Conservation (phyloP, 2,113 vertebrate genomes). For the Callopanchax toddi region DNA sequence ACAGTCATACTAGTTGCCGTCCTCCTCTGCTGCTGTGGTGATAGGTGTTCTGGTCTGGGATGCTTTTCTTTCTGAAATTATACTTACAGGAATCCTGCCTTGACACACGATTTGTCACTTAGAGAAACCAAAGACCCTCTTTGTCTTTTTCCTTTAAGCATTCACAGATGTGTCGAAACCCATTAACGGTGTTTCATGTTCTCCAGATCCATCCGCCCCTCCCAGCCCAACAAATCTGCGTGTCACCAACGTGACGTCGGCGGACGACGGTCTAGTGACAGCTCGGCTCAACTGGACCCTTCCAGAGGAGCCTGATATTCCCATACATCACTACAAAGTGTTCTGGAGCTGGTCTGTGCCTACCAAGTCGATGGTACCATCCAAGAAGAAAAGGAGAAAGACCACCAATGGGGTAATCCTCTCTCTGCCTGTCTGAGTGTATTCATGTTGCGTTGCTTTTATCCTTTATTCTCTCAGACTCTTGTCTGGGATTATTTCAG, state of each 20-base stretch:
- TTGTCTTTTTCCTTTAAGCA: constrained; percentile 18
- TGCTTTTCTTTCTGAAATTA: constrained; percentile 27
- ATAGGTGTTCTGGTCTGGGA: constrained; percentile 11
- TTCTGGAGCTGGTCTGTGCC: constrained; percentile 91
- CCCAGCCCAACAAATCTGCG: constrained; percentile 84
- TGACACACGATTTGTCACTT: constrained; percentile 19
- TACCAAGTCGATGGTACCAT: constrained; percentile 84
- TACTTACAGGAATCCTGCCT: constrained; percentile 1
- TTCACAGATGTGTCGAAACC: constrained; percentile 40
- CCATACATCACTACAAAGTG: constrained; percentile 93
- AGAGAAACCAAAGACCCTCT: constrained; percentile 17
- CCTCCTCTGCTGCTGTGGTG: not conserved
- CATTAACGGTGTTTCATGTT: constrained; percentile 33
- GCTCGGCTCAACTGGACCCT: constrained; percentile 86
- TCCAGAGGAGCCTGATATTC: constrained; percentile 88
- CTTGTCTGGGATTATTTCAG: constrained; percentile 41
- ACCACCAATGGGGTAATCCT: constrained; percentile 85
- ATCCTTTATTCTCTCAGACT: constrained; percentile 1
- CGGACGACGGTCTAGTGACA: constrained; percentile 80
- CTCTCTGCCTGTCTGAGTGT: constrained; percentile 16
- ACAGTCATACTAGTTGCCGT: constrained; percentile 29
- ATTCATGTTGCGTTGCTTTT: constrained; percentile 2
- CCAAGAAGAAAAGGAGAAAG: constrained; percentile 93
- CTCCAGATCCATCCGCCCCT: constrained; percentile 88
- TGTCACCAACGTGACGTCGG: constrained; percentile 82